Evolutionary conservation across 1,140 invertebrate genomes (phyloP).

Genomic region (Calephelis nemesis): DNA sequence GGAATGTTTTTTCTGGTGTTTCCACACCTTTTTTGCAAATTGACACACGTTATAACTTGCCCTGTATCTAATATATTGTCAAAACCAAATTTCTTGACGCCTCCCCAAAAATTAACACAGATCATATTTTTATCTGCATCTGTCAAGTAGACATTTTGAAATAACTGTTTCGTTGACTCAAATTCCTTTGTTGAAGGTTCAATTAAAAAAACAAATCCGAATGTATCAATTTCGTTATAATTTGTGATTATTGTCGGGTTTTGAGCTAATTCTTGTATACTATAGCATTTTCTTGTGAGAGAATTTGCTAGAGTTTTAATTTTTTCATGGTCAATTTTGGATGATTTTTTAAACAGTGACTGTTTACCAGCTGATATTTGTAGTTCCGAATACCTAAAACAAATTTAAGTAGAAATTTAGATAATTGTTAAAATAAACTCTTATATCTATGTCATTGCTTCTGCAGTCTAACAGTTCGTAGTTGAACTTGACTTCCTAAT

Average conservation of each 20-base stretch:
- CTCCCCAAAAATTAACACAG: constrained; percentile 83
- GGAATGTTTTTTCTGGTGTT: constrained; percentile 57
- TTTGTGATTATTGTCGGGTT: constrained; percentile 45
- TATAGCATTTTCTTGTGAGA: constrained; percentile 47
- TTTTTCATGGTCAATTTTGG: constrained; percentile 38
- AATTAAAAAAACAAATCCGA: constrained; percentile 56
- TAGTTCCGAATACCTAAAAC: constrained; percentile 76
- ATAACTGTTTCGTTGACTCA: constrained; percentile 44
- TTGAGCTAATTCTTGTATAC: constrained; percentile 47
- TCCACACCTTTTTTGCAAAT: constrained; percentile 80
- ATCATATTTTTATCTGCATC: constrained; percentile 78
- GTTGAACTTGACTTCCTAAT: too few relatives aligned
- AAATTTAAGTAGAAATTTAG: constrained; percentile 36
- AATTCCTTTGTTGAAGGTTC: constrained; percentile 51
- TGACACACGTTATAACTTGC: constrained; percentile 80
- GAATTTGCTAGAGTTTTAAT: constrained; percentile 33
- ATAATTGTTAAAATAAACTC: too few relatives aligned
- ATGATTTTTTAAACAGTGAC: constrained; percentile 46
- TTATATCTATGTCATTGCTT: too few relatives aligned
- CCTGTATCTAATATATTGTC: constrained; percentile 80
- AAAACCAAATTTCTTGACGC: constrained; percentile 80
- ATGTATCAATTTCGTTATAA: constrained; percentile 65
- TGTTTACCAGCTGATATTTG: constrained; percentile 62
- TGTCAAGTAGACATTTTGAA: constrained; percentile 75
- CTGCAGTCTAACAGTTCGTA: too few relatives aligned